phyloP scores from a whole-genome alignment of 2,113 vertebrate species.

The Laticauda laticaudata region DNA sequence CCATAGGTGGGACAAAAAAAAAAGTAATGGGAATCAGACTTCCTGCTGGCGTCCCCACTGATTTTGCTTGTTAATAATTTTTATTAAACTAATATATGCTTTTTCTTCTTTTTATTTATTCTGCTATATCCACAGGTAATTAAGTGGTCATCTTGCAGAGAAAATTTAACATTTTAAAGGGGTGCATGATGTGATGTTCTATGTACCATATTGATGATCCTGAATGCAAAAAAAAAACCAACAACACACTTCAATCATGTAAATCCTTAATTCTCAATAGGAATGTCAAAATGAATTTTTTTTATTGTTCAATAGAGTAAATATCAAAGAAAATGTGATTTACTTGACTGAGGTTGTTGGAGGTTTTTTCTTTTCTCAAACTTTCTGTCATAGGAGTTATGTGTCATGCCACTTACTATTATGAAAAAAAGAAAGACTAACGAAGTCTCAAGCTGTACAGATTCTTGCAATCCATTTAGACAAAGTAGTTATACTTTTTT shows the following conservation, averaged over 20 bases:
- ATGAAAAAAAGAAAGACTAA: conserved; percentile 30
- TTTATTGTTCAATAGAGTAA: background rate
- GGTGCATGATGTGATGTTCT: background rate
- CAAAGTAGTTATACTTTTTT: conserved; percentile 7
- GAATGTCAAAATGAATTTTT: background rate
- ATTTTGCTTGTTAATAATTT: background rate
- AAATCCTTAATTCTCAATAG: background rate
- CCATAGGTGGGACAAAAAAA: background rate
- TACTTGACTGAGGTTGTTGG: conserved; percentile 25
- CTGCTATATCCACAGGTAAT: background rate
- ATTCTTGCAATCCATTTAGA: conserved; percentile 48
- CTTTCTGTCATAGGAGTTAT: conserved; percentile 27
- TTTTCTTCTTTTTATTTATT: background rate
- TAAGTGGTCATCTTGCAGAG: background rate
- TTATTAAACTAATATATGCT: background rate
- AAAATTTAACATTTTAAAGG: background rate
- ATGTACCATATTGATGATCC: background rate
- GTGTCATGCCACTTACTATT: conserved; percentile 33
- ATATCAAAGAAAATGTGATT: background rate
- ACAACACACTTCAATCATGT: background rate
- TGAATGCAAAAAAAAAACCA: background rate
- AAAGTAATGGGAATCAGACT: background rate
- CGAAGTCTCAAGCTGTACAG: conserved; percentile 21
- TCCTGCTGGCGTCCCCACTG: background rate
- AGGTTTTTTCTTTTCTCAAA: conserved; percentile 19